phyloP scores from a whole-genome alignment of 2,888 invertebrate genomes.

The Athetis lepigone region DNA sequence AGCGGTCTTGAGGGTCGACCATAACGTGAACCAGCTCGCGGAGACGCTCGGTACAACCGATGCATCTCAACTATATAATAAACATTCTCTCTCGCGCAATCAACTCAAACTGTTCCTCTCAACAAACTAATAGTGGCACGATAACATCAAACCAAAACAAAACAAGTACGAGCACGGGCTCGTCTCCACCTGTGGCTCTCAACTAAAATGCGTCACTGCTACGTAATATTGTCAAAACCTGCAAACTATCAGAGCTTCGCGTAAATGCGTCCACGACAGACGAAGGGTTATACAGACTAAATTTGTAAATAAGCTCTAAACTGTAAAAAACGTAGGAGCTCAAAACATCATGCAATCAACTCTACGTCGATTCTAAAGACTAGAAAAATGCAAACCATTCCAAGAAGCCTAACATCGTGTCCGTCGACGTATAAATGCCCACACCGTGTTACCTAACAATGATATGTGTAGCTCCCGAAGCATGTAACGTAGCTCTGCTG shows the following conservation, averaged over 20 bases:
- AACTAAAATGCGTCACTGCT: constrained; percentile 66
- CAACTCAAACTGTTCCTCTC: constrained; percentile 57
- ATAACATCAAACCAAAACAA: constrained; percentile 60
- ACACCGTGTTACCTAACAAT: constrained; percentile 71
- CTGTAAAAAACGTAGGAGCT: constrained; percentile 72
- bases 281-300: constrained; percentile 63
- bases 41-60: constrained; percentile 49
- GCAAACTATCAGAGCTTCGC: constrained; percentile 69
- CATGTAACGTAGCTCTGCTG: constrained; percentile 67
- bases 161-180: constrained; percentile 63
- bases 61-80: constrained; percentile 51
- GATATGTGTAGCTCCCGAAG: constrained; percentile 84
- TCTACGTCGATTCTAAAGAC: constrained; percentile 83
- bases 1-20: constrained; percentile 81
- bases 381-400: constrained; percentile 89
- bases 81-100: constrained; percentile 55
- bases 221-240: constrained; percentile 64
- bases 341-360: constrained; percentile 74
- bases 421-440: constrained; percentile 73
- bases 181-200: constrained; percentile 60
- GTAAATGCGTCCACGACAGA: constrained; percentile 73
- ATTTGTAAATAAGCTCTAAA: constrained; percentile 70
- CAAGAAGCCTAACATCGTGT: constrained; percentile 74
- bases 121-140: constrained; percentile 60
- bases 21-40: constrained; percentile 52